Percentiles rank a stretch among this genome's conserved stretches.
Evolutionary conservation across 2,113 vertebrate species (phyloP).

Genomic region (Centrocercus urophasianus): DNA sequence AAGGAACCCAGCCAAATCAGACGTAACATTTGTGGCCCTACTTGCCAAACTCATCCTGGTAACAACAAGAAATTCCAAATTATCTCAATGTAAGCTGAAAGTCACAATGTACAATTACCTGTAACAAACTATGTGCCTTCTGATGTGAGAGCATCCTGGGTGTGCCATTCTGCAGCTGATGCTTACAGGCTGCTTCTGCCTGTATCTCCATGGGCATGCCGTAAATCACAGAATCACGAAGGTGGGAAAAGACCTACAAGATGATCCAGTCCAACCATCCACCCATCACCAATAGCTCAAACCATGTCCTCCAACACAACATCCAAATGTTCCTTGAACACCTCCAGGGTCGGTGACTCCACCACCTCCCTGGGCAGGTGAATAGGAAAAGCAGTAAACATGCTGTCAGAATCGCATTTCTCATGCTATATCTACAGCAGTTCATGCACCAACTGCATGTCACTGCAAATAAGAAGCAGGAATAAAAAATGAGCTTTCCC

Average conservation of each 20-base stretch:
- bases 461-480: background rate
- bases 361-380: too few species aligned
- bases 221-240: too few species aligned
- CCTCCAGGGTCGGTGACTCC: too few species aligned
- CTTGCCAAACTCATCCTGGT: background rate
- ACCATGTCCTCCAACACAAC: too few species aligned
- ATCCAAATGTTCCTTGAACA: too few species aligned
- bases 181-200: background rate
- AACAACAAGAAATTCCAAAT: background rate
- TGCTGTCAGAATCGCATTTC: fast-evolving
- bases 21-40: background rate
- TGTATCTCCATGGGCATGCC: background rate
- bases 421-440: background rate
- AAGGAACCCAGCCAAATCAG: background rate
- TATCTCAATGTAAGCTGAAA: background rate
- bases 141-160: background rate
- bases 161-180: background rate
- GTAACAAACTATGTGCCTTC: background rate
- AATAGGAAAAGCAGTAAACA: too few species aligned
- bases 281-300: too few species aligned
- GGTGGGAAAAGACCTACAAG: too few species aligned
- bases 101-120: too few species aligned
- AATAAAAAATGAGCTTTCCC: background rate
- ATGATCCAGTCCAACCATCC: too few species aligned
- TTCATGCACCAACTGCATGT: background rate